Conservation (phyloP, 2,888 invertebrate genomes). For the Lycophotia porphyrea region DNA sequence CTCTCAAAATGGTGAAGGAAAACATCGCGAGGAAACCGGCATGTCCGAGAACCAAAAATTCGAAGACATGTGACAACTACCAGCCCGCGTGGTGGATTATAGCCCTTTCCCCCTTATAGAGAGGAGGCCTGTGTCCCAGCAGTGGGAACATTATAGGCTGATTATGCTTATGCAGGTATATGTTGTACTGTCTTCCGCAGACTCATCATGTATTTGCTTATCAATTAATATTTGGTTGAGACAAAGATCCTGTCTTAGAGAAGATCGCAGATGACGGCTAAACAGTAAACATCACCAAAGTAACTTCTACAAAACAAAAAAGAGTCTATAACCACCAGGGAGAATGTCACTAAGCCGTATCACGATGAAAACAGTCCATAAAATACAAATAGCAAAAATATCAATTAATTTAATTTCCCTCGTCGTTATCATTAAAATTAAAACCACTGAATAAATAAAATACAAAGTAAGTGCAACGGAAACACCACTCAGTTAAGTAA, state of each 20-base stretch:
- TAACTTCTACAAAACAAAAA: background rate
- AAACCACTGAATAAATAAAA: constrained; percentile 48
- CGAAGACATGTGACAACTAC: too few species aligned
- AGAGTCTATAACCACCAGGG: background rate
- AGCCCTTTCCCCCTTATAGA: too few species aligned
- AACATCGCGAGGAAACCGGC: too few species aligned
- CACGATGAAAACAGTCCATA: constrained; percentile 18
- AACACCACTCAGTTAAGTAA: constrained; percentile 65
- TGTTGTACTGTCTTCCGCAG: background rate
- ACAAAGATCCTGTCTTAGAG: background rate
- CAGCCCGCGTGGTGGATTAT: too few species aligned
- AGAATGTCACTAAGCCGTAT: constrained; percentile 1
- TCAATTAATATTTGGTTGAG: background rate
- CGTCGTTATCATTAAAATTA: constrained; percentile 37
- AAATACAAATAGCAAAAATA: constrained; percentile 33
- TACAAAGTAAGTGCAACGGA: constrained; percentile 68
- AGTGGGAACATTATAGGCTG: too few species aligned
- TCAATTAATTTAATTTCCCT: constrained; percentile 33
- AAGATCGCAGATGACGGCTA: too few species aligned
- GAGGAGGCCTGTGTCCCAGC: too few species aligned
- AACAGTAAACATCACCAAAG: background rate
- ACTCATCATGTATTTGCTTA: background rate
- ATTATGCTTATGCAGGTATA: too few species aligned
- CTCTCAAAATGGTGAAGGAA: too few species aligned
- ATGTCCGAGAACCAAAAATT: too few species aligned